Base-by-base conservation (phyloP, 2,888 invertebrate species). In the Apamea epomidion region DNA sequence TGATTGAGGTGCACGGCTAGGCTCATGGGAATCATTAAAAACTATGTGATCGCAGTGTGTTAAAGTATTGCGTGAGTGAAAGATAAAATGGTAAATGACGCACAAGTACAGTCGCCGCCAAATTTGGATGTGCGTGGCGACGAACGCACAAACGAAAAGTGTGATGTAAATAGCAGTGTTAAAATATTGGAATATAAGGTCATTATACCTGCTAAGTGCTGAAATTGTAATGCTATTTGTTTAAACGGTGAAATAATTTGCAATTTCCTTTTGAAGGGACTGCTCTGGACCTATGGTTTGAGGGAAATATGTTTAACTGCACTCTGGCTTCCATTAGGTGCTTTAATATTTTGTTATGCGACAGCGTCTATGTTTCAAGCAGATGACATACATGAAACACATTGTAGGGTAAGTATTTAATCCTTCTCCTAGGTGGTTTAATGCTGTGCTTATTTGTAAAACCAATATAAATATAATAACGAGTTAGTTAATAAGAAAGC, bases 371-470 rank as follows among this genome's bases (percentile, higher is more conserved):
- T 99, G 94, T 99, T 99, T 97, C 99, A 99, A 97, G 98, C 98
- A 96, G 98, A 99, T 97, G 99, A 99, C 96, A 98, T 99, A 93
- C 99, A 99, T 93, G 99, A 99, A 97, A 99, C 99, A 89, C 99
- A 99, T 96, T 99, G 99, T 97, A 98, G 98, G 96, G 99, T 99
- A 97, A 98, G 98, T 97, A 84, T 84, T 67, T n/a, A 68, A 58
- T 29, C 65, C 74, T 78, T 37, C 60, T 64, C 12, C 45, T 65
- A 4, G 8, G 16, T 32, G 1, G 16, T 32, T 25, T 58, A 73
- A 5, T 42, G 25, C 68, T 54, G 51, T 37, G 60, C 25, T 54
- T 6, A 29, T 51, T n/a, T 72, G 7, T 58, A 42, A 72, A 42
- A 60, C 74, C 37, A 25, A 74, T n/a, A 16, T 5, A 16, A 60